phyloP scores from a whole-genome alignment of 2,797 vertebrate species.

The Trachops cirrhosus region DNA sequence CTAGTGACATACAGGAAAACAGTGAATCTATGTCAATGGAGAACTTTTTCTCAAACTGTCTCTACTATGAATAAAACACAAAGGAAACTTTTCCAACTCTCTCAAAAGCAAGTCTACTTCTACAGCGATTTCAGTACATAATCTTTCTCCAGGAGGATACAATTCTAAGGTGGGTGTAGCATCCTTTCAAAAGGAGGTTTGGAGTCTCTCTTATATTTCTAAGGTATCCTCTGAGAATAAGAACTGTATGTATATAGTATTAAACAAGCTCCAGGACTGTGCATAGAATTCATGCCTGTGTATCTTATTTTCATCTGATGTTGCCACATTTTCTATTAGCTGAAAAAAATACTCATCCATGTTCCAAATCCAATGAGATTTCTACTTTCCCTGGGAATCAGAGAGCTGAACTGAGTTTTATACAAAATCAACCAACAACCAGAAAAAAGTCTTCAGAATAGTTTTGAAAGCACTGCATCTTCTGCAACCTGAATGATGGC shows the following conservation, averaged over 20 bases:
- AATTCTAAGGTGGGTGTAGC: neutral
- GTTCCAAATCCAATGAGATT: slow-evolving; percentile 40
- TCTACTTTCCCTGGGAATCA: neutral
- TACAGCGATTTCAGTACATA: slow-evolving; percentile 60
- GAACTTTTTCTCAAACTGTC: slow-evolving; percentile 39
- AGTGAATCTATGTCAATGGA: slow-evolving; percentile 60
- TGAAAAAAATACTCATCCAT: neutral
- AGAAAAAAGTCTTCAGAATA: neutral
- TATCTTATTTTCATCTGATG: slow-evolving; percentile 40
- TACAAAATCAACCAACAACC: neutral
- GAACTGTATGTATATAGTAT: neutral
- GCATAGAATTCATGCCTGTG: slow-evolving; percentile 18
- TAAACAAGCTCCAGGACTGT: neutral
- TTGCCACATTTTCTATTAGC: slow-evolving; percentile 30
- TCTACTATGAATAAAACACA: slow-evolving; percentile 59
- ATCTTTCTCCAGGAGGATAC: neutral
- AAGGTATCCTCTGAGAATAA: neutral
- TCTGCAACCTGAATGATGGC: neutral
- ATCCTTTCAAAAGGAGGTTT: slow-evolving; percentile 26
- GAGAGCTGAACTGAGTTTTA: neutral
- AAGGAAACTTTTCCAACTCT: slow-evolving; percentile 49
- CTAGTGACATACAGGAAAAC: slow-evolving; percentile 60
- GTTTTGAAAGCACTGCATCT: neutral
- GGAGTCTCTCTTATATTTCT: slow-evolving; percentile 1
- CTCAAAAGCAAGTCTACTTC: slow-evolving; percentile 42